These are phyloP conservation scores for Asteroscopus sphinx DNA, from an alignment of 2,888 invertebrate genomes.

Conservation along the genomic window DNA sequence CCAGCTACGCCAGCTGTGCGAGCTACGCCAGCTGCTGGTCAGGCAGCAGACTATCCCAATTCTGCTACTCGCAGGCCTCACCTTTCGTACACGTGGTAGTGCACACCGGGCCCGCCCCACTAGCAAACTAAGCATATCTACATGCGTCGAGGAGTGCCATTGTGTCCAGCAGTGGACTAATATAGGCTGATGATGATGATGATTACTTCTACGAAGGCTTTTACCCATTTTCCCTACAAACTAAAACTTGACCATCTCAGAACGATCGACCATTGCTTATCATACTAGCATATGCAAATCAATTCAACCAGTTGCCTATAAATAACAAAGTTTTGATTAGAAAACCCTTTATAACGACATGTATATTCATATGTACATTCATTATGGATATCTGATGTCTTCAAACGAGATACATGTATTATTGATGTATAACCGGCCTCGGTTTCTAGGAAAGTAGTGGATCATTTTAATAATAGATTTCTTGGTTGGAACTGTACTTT, in stretches of 20 bases:
- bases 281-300: constrained; percentile 79
- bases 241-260: constrained; percentile 25
- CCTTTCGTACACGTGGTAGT: too few relatives aligned
- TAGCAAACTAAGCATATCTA: too few relatives aligned
- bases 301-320: constrained; percentile 73
- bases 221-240: constrained; percentile 11
- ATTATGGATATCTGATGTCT: constrained; percentile 67
- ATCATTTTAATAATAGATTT: constrained; percentile 40
- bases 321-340: constrained; percentile 87
- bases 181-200: too few relatives aligned
- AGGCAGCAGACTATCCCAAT: too few relatives aligned
- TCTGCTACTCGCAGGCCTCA: too few relatives aligned
- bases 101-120: too few relatives aligned
- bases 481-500: constrained; percentile 14
- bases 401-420: constrained; percentile 57
- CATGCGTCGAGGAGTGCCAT: too few relatives aligned
- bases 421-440: constrained; percentile 49
- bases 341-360: constrained; percentile 77
- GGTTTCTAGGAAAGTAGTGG: constrained; percentile 32
- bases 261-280: constrained; percentile 33
- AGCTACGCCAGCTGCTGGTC: too few relatives aligned
- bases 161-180: too few relatives aligned
- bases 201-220: too few relatives aligned
- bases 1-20: too few relatives aligned
- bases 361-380: constrained; percentile 85